These are phyloP conservation scores for Drosophila arawakana DNA, from an alignment of 1,140 invertebrate genomes.

Conservation along the genomic window DNA sequence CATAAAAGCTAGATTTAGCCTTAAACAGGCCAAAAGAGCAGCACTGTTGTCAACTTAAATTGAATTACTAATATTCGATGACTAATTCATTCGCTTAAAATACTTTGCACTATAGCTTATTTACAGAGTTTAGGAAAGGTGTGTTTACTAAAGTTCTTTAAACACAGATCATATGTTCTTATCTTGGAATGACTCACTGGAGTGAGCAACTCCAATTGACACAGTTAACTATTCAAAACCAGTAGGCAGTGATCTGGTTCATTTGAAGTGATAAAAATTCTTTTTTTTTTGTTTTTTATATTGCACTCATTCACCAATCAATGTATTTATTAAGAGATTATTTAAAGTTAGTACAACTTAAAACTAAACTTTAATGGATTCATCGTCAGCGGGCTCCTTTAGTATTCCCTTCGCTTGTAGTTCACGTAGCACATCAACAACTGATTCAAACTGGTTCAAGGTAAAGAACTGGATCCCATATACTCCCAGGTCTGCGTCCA, in stretches of 20 bases:
- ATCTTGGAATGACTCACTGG: too few relatives aligned
- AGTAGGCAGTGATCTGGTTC: too few relatives aligned
- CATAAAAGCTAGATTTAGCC: too few relatives aligned
- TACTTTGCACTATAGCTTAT: background rate
- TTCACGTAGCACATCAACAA: background rate
- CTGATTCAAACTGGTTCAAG: background rate
- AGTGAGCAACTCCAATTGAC: too few relatives aligned
- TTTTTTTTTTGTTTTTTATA: too few relatives aligned
- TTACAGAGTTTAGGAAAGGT: too few relatives aligned
- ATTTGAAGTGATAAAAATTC: too few relatives aligned
- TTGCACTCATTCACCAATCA: background rate
- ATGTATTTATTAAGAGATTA: background rate
- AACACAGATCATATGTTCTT: too few relatives aligned
- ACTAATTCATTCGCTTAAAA: background rate
- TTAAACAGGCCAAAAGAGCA: too few relatives aligned
- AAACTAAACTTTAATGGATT: background rate
- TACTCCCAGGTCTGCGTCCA: background rate
- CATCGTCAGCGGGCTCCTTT: background rate
- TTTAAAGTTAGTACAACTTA: background rate
- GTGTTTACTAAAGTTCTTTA: too few relatives aligned
- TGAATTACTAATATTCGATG: background rate
- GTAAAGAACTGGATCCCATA: slow-evolving; percentile 17
- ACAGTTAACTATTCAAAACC: too few relatives aligned
- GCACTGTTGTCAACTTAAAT: background rate
- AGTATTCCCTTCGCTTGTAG: background rate